Base-by-base conservation (phyloP, 2,113 vertebrate species). In the human (Homo sapiens) region DNA sequence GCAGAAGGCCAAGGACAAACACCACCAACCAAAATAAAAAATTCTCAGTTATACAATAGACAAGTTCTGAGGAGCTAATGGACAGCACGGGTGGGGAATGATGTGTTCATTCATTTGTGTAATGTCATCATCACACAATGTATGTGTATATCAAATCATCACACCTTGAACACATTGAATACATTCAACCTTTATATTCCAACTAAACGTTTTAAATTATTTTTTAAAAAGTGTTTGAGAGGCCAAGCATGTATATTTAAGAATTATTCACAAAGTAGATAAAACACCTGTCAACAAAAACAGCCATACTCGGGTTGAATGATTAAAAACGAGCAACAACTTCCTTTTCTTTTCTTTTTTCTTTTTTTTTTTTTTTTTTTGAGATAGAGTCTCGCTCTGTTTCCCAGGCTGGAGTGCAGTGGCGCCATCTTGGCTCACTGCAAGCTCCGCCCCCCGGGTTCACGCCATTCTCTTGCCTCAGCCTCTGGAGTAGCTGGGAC, bases 221-320 rank as follows among this genome's bases (percentile, higher is more conserved):
- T 43, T 32, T 20, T 73, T 66, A 43, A 84, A 75, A 73, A 57
- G 6, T 11, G n/a, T 72, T 32, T 38, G 57, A 35, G 76, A 94
- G 48, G 32, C 80, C 38, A 40, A 66, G 55, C 1, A 0, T 75
- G 43, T 22, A 40, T 43, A 68, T 64, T 88, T 80, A 48, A 76
- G 89, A 83, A 84, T 78, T 25, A 76, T 78, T 66, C 90, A 80
- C 81, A 59, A 81, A 81, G 72, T 9, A 59, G 89, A 64, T 30
- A 50, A 84, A 93, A 90, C 45, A 96, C 50, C 90, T 81, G 83
- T 73, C 80, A 70, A 70, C 55, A 89, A 55, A 83, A 40, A 48
- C 22, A 93, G 86, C 94, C 43, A 4, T 23, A 11, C 66, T 73
- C 4, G 0, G 72, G 76, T 55, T 3, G 1, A 66, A 16, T 30